A percentile compares a stretch with the other conserved stretches of the same genome.
phyloP scores from a whole-genome alignment of 2,888 invertebrate genomes.

The Camptogramma bilineatum region DNA sequence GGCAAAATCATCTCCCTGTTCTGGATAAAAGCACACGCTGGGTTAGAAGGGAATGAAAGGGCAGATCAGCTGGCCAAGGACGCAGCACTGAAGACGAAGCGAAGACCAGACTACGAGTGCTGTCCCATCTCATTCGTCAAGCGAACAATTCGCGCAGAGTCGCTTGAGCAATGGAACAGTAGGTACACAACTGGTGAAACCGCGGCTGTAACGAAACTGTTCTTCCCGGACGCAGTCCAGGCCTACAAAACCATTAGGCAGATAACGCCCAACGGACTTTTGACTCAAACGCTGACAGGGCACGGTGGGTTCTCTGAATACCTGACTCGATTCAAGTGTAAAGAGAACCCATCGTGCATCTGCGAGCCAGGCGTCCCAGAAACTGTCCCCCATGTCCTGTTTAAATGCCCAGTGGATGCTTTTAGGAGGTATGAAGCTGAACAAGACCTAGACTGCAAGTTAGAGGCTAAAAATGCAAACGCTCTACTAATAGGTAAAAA shows the following conservation, averaged over 20 bases:
- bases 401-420: constrained; percentile 24
- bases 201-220: too few species aligned
- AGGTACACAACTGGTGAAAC: too few species aligned
- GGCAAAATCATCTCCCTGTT: too few species aligned
- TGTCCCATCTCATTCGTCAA: too few species aligned
- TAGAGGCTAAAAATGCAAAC: constrained; percentile 8
- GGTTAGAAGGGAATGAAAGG: neutral
- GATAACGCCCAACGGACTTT: neutral
- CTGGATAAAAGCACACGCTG: constrained; percentile 3
- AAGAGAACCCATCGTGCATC: constrained; percentile 19
- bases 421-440: constrained; percentile 10
- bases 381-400: constrained; percentile 4
- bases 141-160: too few species aligned
- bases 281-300: neutral
- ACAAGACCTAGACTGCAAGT: constrained; percentile 17
- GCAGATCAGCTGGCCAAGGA: constrained; percentile 6
- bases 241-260: too few species aligned
- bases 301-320: neutral
- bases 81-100: too few species aligned
- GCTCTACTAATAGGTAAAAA: neutral
- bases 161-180: too few species aligned
- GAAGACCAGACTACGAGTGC: too few species aligned
- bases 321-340: neutral
- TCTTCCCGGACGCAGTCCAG: too few species aligned
- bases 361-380: constrained; percentile 27